phyloP scores from a whole-genome alignment of 2,113 vertebrate species.

The Pitta sordida region DNA sequence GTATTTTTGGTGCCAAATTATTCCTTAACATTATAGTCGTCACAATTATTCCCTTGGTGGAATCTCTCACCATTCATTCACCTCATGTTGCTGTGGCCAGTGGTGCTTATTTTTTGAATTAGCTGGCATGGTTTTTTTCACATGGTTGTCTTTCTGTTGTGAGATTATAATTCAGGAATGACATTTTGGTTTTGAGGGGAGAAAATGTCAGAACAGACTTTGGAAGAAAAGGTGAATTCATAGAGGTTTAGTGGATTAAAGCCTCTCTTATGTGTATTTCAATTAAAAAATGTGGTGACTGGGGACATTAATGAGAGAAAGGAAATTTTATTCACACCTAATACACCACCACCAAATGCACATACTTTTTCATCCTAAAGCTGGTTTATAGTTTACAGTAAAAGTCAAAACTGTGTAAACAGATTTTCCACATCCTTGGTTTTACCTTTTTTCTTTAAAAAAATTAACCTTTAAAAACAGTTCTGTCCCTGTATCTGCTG shows the following conservation, averaged over 20 bases:
- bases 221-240: conserved; percentile 17
- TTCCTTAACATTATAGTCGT: conserved; percentile 43
- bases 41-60: conserved; percentile 65
- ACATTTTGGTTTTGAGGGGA: not conserved
- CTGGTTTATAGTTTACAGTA: not conserved
- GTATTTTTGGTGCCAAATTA: conserved; percentile 63
- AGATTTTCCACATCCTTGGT: not conserved
- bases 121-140: not conserved
- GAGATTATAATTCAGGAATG: conserved; percentile 30
- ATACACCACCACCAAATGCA: not conserved
- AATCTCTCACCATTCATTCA: conserved; percentile 62
- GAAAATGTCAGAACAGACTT: conserved; percentile 23
- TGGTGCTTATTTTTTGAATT: conserved; percentile 38
- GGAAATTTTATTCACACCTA: not conserved
- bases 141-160: not conserved
- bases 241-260: not conserved
- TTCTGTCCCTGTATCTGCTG: not conserved
- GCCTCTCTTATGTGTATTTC: not conserved
- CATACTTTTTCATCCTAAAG: not conserved
- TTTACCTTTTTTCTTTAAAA: not conserved
- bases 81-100: conserved; percentile 16
- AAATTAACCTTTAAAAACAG: not conserved
- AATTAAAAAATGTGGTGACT: not conserved
- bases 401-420: not conserved
- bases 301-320: not conserved